A percentile compares a stretch with the other conserved stretches of the same genome.
phyloP scores from a whole-genome alignment of 2,888 invertebrate genomes.

The Hymenopus coronatus region DNA sequence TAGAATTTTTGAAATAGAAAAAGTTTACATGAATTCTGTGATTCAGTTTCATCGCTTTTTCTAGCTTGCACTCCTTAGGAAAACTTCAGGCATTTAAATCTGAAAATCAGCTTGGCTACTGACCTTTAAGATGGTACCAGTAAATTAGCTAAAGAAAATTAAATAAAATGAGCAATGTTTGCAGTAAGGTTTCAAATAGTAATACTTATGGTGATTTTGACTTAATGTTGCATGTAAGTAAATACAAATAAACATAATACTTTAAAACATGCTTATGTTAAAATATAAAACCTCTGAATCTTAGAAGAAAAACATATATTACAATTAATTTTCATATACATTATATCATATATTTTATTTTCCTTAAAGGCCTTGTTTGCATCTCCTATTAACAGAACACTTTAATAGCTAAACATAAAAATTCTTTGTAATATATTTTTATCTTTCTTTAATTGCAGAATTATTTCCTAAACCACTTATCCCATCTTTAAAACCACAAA shows the following conservation, averaged over 20 bases:
- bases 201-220: neutral
- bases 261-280: neutral
- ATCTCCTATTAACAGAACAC: neutral
- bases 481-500: constrained; percentile 36
- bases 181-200: neutral
- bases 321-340: neutral
- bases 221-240: neutral
- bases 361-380: too few species aligned
- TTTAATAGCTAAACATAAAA: neutral
- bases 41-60: too few species aligned
- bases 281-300: neutral
- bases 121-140: neutral
- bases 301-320: neutral
- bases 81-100: neutral
- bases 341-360: neutral
- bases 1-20: too few species aligned
- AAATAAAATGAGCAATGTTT: neutral
- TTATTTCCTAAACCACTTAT: constrained; percentile 41
- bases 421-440: neutral
- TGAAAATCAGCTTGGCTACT: neutral
- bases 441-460: constrained; percentile 32
- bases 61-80: neutral
- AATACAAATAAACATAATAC: neutral
- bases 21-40: too few species aligned
- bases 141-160: neutral